These are phyloP conservation scores for Zelleria hepariella DNA, from an alignment of 2,888 invertebrate species.

Conservation along the genomic window DNA sequence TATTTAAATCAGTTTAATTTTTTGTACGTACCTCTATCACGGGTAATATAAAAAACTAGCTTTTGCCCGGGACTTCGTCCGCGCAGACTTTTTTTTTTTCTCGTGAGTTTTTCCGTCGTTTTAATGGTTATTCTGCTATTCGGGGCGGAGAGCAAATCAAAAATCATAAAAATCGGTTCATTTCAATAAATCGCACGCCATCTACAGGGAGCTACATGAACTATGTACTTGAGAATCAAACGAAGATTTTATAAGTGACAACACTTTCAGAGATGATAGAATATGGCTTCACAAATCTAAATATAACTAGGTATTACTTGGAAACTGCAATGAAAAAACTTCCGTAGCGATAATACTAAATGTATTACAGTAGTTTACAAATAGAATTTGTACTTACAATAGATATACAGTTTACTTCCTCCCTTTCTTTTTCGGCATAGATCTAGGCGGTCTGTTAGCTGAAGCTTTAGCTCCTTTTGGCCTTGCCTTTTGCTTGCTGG, in stretches of 20 bases:
- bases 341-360: not conserved
- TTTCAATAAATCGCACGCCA: not conserved
- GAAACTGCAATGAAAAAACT: not conserved
- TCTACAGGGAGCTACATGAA: not conserved
- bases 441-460: conserved; percentile 15
- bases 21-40: too few species aligned
- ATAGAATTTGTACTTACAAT: not conserved
- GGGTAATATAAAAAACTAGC: too few species aligned
- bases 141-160: not conserved
- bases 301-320: not conserved
- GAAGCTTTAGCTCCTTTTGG: not conserved
- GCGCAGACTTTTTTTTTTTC: too few species aligned
- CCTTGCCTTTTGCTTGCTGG: not conserved
- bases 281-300: too few species aligned
- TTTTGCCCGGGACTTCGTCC: too few species aligned
- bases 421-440: conserved; percentile 35
- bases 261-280: not conserved
- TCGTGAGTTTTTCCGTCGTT: too few species aligned
- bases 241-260: not conserved
- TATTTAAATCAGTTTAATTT: too few species aligned
- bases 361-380: not conserved
- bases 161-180: not conserved
- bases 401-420: conserved; percentile 29
- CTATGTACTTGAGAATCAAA: not conserved
- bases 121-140: too few species aligned